phyloP scores from a whole-genome alignment of 2,113 vertebrate species.

The Salvelinus sp. region DNA sequence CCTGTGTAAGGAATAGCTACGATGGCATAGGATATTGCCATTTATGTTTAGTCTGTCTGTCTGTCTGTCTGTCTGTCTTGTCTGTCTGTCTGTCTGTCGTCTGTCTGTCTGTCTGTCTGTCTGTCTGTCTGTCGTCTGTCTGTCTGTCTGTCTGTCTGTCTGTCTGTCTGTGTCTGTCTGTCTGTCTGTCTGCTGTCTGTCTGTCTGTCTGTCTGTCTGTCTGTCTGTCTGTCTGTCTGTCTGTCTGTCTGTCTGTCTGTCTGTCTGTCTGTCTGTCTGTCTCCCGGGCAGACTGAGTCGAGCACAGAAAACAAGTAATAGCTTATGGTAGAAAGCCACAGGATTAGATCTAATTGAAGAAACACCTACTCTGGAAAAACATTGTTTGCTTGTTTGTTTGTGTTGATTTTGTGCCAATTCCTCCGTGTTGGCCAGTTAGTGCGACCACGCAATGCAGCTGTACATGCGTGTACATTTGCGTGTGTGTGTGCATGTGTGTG shows the following conservation, averaged over 20 bases:
- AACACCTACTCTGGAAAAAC: conserved; percentile 63
- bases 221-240: not conserved
- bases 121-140: no score
- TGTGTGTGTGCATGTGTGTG: conserved; percentile 31
- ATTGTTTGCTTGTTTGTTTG: conserved; percentile 67
- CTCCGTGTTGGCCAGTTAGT: conserved; percentile 32
- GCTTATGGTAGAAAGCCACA: conserved; percentile 51
- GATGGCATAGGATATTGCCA: no score
- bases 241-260: not conserved
- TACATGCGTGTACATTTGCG: conserved; percentile 2
- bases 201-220: no score
- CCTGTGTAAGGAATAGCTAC: no score
- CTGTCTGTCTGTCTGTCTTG: not conserved
- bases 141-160: no score
- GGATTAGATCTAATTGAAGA: conserved; percentile 69
- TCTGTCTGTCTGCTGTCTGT: no score
- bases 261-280: conserved; percentile 27
- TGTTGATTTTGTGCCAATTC: conserved; percentile 52
- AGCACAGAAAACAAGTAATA: conserved; percentile 36
- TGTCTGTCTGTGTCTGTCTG: no score
- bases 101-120: not conserved
- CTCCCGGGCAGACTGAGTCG: conserved; percentile 33
- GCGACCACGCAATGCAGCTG: not conserved
- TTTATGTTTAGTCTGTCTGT: not conserved
- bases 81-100: no score